Evolutionary conservation across 1,140 invertebrate genomes (phyloP).

Genomic region (Zaprionus nigranus): DNA sequence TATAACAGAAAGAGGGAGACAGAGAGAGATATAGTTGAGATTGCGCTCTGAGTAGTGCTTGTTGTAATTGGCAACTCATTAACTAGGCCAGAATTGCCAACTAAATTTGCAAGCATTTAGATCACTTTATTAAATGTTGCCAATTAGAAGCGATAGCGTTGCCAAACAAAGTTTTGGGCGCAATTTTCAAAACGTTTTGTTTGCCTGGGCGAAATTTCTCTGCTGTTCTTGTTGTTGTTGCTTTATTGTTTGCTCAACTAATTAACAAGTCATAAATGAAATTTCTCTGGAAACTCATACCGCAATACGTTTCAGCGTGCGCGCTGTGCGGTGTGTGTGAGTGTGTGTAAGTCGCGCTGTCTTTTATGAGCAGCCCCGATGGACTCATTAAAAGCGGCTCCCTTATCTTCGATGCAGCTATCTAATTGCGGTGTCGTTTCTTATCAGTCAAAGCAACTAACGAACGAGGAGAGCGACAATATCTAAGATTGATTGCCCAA

Average conservation of each 20-base stretch:
- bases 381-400: slow-evolving; percentile 65
- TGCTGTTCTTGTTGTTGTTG: neutral
- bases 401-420: slow-evolving; percentile 67
- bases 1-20: no score
- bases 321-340: neutral
- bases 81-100: neutral
- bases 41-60: no score
- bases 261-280: slow-evolving; percentile 70
- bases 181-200: slow-evolving; percentile 19
- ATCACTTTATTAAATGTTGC: neutral
- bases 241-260: slow-evolving; percentile 52
- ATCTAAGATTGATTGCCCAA: slow-evolving; percentile 76
- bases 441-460: slow-evolving; percentile 61
- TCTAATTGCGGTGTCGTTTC: slow-evolving; percentile 78
- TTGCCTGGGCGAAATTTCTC: neutral
- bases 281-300: slow-evolving; percentile 59
- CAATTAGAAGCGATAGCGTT: slow-evolving; percentile 6
- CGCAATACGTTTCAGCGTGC: slow-evolving; percentile 29
- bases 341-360: slow-evolving; percentile 43
- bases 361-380: slow-evolving; percentile 66
- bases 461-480: slow-evolving; percentile 59
- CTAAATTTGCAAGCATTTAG: neutral
- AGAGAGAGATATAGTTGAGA: no score
- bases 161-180: slow-evolving; percentile 24
- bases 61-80: no score